Conservation (phyloP, 2,888 invertebrate genomes). For the Acanthosepion lycidas region DNA sequence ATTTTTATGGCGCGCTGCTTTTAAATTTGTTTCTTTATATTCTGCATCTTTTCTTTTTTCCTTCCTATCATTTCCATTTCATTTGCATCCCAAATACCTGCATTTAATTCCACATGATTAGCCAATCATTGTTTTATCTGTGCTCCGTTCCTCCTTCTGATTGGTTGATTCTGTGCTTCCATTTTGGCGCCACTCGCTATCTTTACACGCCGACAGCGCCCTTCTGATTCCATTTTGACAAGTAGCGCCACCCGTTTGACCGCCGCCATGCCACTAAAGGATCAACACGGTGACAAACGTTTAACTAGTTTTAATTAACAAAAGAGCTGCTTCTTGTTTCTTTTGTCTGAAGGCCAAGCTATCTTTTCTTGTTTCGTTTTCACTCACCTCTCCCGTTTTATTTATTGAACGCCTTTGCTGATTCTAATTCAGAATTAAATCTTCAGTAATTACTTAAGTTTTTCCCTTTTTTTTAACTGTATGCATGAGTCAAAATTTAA, state of each 20-base stretch:
- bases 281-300: not conserved
- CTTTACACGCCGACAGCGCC: not conserved
- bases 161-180: not conserved
- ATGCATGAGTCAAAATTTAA: not conserved
- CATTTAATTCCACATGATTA: not conserved
- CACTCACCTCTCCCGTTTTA: not conserved
- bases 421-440: not conserved
- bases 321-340: not conserved
- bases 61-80: not conserved
- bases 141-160: not conserved
- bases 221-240: not conserved
- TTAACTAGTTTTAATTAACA: not conserved
- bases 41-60: not conserved
- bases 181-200: not conserved
- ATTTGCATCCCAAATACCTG: not conserved
- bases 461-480: not conserved
- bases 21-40: not conserved
- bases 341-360: not conserved
- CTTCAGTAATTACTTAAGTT: not conserved
- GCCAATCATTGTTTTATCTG: not conserved
- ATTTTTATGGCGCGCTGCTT: not conserved
- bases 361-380: not conserved
- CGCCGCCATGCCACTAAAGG: not conserved
- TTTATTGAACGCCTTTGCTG: not conserved
- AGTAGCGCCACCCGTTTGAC: not conserved